Evolutionary conservation across 2,797 vertebrate species (phyloP).

Genomic region (Schizopygopsis malacanthus): DNA sequence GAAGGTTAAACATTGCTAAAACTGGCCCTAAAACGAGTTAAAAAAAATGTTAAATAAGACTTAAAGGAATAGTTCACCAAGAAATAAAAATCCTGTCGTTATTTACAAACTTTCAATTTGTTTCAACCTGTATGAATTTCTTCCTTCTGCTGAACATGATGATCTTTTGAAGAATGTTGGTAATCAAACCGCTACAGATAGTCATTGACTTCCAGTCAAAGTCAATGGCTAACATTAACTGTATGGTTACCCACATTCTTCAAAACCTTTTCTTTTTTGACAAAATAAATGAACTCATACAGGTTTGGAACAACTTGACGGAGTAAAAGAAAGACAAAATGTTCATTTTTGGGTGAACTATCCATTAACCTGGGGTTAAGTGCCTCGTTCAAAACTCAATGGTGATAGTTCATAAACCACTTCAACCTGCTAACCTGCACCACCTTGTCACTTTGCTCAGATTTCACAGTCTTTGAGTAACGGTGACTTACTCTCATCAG

Average conservation of each 20-base stretch:
- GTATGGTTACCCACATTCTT: not conserved
- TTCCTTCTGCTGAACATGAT: not conserved
- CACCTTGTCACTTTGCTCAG: not conserved
- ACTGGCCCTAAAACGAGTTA: not conserved
- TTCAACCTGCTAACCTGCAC: not conserved
- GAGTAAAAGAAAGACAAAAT: not conserved
- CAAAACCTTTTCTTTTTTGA: not conserved
- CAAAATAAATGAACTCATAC: not conserved
- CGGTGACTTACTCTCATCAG: conserved; percentile 87
- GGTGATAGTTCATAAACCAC: not conserved
- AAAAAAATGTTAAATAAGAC: not conserved
- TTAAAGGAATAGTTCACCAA: not conserved
- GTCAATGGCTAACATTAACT: not conserved
- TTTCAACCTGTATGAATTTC: not conserved
- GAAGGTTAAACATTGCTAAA: not conserved
- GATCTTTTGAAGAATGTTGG: not conserved
- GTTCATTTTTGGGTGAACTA: no score
- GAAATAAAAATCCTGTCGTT: not conserved
- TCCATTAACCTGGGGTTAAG: not conserved
- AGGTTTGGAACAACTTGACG: not conserved
- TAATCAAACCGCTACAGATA: not conserved
- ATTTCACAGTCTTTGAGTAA: not conserved
- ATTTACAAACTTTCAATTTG: not conserved
- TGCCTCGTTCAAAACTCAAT: not conserved
- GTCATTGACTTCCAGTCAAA: not conserved